These are phyloP conservation scores for Cataglyphis albicans DNA, from an alignment of 2,888 invertebrate genomes.

Conservation along the genomic window DNA sequence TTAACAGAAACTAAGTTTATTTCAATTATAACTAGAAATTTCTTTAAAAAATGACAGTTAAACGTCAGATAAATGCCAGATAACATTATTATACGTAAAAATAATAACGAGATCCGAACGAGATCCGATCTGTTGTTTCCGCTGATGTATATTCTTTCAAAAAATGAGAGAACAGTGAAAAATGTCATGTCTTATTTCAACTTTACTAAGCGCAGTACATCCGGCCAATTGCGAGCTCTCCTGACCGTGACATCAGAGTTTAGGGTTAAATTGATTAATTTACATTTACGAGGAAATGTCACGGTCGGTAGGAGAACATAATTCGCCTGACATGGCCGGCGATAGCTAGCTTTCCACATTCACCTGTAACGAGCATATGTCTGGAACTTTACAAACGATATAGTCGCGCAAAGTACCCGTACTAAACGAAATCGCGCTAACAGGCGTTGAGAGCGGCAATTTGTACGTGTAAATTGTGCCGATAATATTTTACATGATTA, in stretches of 20 bases:
- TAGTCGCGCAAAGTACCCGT: slow-evolving; percentile 36
- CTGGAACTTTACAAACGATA: slow-evolving; percentile 45
- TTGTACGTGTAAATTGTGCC: slow-evolving; percentile 32
- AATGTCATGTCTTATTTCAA: background rate
- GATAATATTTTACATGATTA: slow-evolving; percentile 55
- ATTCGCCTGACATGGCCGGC: slow-evolving; percentile 52
- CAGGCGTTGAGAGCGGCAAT: slow-evolving; percentile 21
- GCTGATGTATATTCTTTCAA: background rate
- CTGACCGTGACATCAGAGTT: background rate
- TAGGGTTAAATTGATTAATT: slow-evolving; percentile 62
- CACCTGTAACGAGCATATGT: slow-evolving; percentile 44
- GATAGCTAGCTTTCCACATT: slow-evolving; percentile 50
- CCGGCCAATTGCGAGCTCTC: slow-evolving; percentile 6
- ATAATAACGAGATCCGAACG: background rate
- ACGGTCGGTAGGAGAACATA: slow-evolving; percentile 39
- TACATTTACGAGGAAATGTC: slow-evolving; percentile 56
- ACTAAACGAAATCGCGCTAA: slow-evolving; percentile 48
- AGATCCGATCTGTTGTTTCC: background rate
- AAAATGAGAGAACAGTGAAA: background rate
- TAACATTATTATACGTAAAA: background rate
- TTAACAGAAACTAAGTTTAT: too few relatives aligned
- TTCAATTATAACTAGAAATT: background rate
- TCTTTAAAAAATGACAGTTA: background rate
- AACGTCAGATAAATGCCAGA: background rate
- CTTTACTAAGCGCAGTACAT: background rate